phyloP scores from a whole-genome alignment of 2,113 vertebrate genomes.

The Todiramphus saurophagus region DNA sequence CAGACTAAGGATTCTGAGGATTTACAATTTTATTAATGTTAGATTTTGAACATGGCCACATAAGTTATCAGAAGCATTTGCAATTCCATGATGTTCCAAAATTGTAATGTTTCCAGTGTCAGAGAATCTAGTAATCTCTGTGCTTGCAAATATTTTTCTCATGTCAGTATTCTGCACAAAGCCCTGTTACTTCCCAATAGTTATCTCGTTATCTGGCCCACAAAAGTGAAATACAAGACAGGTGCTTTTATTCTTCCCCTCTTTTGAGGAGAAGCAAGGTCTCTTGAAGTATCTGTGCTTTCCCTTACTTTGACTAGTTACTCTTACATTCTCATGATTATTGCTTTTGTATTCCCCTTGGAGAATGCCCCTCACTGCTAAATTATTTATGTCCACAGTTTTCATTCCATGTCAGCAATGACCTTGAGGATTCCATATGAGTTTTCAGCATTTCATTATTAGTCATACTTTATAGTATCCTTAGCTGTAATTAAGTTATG shows the following conservation, averaged over 20 bases:
- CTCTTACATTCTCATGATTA: not conserved
- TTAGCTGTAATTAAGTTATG: slow-evolving; percentile 31
- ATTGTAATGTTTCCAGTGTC: not conserved
- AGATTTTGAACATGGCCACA: not conserved
- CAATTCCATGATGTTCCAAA: not conserved
- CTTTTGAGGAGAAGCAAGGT: not conserved
- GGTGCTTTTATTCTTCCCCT: not conserved
- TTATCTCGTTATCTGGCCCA: not conserved
- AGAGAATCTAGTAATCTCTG: not conserved
- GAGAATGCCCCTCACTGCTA: not conserved
- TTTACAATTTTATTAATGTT: not conserved
- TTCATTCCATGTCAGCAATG: not conserved
- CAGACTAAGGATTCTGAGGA: not conserved
- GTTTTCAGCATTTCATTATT: slow-evolving; percentile 27
- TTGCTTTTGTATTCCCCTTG: not conserved
- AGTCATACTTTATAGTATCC: slow-evolving; percentile 18
- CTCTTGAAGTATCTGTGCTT: not conserved
- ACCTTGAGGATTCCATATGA: slow-evolving; percentile 15
- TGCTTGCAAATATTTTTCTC: not conserved
- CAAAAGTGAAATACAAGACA: not conserved
- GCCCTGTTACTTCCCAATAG: not conserved
- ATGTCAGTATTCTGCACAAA: not conserved
- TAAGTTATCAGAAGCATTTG: not conserved
- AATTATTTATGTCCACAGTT: not conserved
- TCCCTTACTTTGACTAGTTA: not conserved